A percentile compares a stretch with the other conserved stretches of the same genome.
phyloP scores from a whole-genome alignment of 2,888 invertebrate genomes.

The Lysandra bellargus region DNA sequence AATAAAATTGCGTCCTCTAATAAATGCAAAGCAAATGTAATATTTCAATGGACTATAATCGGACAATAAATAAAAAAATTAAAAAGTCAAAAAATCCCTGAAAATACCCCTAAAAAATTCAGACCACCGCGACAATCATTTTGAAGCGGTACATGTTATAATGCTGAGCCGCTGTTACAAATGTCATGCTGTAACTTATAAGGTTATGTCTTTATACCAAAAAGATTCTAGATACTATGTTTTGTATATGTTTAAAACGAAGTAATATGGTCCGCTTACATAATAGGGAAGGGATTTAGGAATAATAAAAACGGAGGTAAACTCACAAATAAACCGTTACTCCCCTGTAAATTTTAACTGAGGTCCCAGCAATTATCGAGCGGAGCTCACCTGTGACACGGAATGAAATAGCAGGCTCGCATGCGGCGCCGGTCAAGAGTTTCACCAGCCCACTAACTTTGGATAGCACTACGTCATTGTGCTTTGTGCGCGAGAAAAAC shows the following conservation, averaged over 20 bases:
- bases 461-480: constrained; percentile 35
- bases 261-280: background rate
- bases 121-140: no score
- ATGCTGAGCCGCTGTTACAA: no score
- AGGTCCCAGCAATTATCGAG: constrained; percentile 51
- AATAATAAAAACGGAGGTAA: background rate
- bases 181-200: no score
- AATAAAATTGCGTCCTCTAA: no score
- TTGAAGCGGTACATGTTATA: no score
- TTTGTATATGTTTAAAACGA: background rate
- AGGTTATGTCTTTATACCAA: no score
- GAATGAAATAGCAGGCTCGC: constrained; percentile 59
- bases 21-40: no score
- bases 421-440: constrained; percentile 41
- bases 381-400: constrained; percentile 53
- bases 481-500: constrained; percentile 28
- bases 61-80: no score
- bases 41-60: no score
- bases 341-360: constrained; percentile 8
- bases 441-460: constrained; percentile 46
- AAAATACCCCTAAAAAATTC: no score
- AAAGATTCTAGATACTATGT: no score
- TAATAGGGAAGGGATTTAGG: background rate
- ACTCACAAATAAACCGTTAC: background rate
- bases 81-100: no score